Conservation (phyloP, 2,888 invertebrate species). For the Clunio marinus region DNA sequence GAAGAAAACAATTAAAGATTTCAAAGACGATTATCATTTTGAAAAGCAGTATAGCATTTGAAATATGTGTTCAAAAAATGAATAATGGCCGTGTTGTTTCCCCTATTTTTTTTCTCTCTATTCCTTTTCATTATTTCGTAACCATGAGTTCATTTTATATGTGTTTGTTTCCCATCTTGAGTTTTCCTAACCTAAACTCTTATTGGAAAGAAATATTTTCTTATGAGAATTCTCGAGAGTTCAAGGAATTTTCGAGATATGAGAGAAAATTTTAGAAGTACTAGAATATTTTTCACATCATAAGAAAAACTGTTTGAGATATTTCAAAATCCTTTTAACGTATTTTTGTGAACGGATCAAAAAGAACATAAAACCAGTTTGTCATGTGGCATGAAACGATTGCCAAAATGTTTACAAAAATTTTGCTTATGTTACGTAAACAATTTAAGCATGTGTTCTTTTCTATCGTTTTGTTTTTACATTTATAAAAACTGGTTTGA, state of each 20-base stretch:
- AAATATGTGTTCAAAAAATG: slow-evolving; percentile 27
- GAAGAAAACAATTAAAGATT: no score
- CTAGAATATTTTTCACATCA: slow-evolving; percentile 4
- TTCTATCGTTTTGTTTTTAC: no score
- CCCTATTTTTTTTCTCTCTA: slow-evolving; percentile 31
- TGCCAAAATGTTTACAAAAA: no score
- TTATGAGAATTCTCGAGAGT: neutral
- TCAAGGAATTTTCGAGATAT: neutral
- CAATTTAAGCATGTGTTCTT: no score
- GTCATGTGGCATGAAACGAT: no score
- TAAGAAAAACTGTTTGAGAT: neutral
- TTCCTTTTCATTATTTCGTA: neutral
- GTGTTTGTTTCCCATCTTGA: neutral
- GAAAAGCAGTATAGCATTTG: slow-evolving; percentile 23
- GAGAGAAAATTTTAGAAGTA: slow-evolving; percentile 16
- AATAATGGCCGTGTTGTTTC: slow-evolving; percentile 38
- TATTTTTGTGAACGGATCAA: no score
- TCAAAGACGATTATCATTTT: no score
- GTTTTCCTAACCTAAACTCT: slow-evolving; percentile 9
- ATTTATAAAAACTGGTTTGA: no score
- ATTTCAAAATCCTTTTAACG: neutral
- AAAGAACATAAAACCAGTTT: no score
- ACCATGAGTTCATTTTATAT: neutral
- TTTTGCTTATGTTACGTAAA: no score
- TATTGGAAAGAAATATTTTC: slow-evolving; percentile 33